Percentiles rank a stretch among this genome's conserved stretches.
Conservation (phyloP, 2,797 vertebrate genomes). For the Pogoniulus pusillus region DNA sequence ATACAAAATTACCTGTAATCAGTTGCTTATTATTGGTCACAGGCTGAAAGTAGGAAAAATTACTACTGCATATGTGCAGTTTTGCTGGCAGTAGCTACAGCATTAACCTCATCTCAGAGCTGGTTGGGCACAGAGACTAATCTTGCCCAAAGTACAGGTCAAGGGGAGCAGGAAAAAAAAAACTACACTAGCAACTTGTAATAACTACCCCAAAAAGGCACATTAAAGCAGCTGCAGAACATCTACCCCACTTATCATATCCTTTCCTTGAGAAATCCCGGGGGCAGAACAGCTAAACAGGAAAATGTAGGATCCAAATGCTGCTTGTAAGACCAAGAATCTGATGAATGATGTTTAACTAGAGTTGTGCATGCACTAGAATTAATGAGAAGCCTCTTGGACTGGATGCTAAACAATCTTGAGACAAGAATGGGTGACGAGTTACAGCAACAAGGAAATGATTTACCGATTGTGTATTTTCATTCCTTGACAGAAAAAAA, state of each 20-base stretch:
- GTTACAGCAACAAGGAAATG: not conserved
- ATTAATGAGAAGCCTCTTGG: slow-evolving; percentile 13
- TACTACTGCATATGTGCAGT: not conserved
- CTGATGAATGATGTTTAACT: not conserved
- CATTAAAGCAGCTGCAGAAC: not conserved
- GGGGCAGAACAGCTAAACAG: not conserved
- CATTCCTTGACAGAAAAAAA: not conserved
- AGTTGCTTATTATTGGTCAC: not conserved
- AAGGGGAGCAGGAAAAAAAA: not conserved
- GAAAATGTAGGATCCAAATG: not conserved
- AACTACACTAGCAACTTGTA: not conserved
- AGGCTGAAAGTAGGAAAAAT: not conserved
- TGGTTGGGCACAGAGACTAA: not conserved
- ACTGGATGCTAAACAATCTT: not conserved
- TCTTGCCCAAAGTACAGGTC: not conserved
- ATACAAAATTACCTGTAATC: slow-evolving; percentile 11
- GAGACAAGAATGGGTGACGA: not conserved
- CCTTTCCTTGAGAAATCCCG: not conserved
- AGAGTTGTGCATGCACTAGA: not conserved
- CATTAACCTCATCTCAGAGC: not conserved
- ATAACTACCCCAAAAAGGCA: not conserved
- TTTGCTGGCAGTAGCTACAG: not conserved
- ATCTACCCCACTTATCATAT: not conserved
- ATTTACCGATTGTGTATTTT: not conserved
- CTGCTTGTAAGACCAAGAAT: not conserved